phyloP scores from a whole-genome alignment of 1,140 invertebrate species.

The Helicoverpa zea region DNA sequence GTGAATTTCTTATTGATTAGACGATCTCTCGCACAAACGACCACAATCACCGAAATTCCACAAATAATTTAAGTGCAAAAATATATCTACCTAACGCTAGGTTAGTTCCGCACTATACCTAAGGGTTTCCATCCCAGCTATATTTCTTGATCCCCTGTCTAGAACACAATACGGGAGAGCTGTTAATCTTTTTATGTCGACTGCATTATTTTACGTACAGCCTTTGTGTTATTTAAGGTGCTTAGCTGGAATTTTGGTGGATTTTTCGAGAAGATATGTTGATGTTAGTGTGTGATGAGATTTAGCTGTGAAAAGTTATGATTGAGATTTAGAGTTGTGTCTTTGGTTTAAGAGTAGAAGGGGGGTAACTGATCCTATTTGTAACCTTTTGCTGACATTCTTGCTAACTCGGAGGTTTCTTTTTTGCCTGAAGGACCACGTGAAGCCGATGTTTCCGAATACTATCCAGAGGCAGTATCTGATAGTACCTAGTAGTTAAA shows the following conservation, averaged over 20 bases:
- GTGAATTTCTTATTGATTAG: too few species aligned
- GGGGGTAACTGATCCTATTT: too few species aligned
- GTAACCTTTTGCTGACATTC: too few species aligned
- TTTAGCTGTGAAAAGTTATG: slow-evolving; percentile 2
- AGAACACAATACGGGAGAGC: slow-evolving; percentile 62
- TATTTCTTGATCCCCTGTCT: slow-evolving; percentile 70
- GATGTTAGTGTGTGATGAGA: slow-evolving; percentile 33
- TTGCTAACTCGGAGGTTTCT: too few species aligned
- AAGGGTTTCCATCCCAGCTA: slow-evolving; percentile 53
- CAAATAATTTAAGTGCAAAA: neutral
- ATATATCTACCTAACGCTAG: slow-evolving; percentile 10
- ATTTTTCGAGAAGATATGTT: slow-evolving; percentile 33
- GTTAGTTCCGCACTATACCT: slow-evolving; percentile 49
- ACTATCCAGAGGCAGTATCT: too few species aligned
- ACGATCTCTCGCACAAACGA: too few species aligned
- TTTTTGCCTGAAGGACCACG: too few species aligned
- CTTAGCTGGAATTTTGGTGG: slow-evolving; percentile 26
- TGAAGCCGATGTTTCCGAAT: too few species aligned
- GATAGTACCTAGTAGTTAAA: too few species aligned
- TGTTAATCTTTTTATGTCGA: slow-evolving; percentile 74
- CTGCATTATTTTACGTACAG: slow-evolving; percentile 67
- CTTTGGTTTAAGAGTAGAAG: neutral
- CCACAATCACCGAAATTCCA: too few species aligned
- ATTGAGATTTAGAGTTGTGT: neutral
- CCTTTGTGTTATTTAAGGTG: slow-evolving; percentile 53